Evolutionary conservation across 2,888 invertebrate species (phyloP).

Genomic region (Pollenia angustigena): DNA sequence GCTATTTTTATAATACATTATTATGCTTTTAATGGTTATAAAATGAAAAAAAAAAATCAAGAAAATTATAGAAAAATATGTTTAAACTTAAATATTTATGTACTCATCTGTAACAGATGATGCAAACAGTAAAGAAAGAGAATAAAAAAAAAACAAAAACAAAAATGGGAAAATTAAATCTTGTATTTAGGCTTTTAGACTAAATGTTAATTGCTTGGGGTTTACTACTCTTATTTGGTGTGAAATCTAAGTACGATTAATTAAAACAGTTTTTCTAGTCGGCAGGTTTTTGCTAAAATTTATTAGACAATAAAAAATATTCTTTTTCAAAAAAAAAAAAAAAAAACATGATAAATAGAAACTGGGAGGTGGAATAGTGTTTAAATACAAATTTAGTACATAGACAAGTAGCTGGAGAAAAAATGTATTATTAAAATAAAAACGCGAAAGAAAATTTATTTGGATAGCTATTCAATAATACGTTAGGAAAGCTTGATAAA

Average conservation of each 20-base stretch:
- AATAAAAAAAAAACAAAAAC: not conserved
- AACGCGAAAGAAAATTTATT: no score
- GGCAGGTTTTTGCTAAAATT: not conserved
- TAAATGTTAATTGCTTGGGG: conserved; percentile 50
- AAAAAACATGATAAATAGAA: not conserved
- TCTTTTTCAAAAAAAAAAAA: not conserved
- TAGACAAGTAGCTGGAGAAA: not conserved
- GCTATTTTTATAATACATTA: not conserved
- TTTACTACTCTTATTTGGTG: not conserved
- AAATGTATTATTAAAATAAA: not conserved
- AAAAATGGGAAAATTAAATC: not conserved
- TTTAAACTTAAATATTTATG: conserved; percentile 22
- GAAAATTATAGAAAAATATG: conserved; percentile 55
- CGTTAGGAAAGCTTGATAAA: no score
- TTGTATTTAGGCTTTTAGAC: conserved; percentile 55
- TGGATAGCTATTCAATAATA: no score
- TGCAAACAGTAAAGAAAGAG: not conserved
- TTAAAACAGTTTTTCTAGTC: conserved; percentile 59
- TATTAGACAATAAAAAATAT: not conserved
- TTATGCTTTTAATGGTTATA: conserved; percentile 4
- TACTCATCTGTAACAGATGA: not conserved
- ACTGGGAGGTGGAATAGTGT: not conserved
- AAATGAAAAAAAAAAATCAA: conserved; percentile 24
- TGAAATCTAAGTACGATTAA: conserved; percentile 52
- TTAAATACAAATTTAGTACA: not conserved